phyloP scores from a whole-genome alignment of 2,888 invertebrate genomes.

The Andrena hattorfiana region DNA sequence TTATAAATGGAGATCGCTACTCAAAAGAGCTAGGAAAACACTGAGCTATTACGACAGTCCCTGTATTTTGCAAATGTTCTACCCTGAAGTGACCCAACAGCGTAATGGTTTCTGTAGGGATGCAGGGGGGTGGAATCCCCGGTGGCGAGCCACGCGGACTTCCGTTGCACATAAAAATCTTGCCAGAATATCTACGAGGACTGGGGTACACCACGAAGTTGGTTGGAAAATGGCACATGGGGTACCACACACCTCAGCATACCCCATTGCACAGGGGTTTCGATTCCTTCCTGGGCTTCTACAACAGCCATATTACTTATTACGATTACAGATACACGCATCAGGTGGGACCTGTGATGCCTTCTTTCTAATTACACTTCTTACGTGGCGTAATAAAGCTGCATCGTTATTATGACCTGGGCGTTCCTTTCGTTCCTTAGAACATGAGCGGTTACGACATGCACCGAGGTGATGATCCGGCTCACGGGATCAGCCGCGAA shows the following conservation, averaged over 20 bases:
- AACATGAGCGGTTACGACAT: slow-evolving; percentile 86
- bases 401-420: neutral
- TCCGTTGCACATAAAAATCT: slow-evolving; percentile 85
- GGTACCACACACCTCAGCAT: slow-evolving; percentile 87
- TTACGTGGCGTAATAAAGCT: neutral
- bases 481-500: slow-evolving; percentile 84
- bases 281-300: slow-evolving; percentile 93
- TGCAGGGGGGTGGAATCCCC: slow-evolving; percentile 86
- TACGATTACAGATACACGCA: slow-evolving; percentile 88
- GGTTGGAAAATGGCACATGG: slow-evolving; percentile 88
- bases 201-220: slow-evolving; percentile 86
- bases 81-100: neutral
- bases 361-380: neutral
- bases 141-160: slow-evolving; percentile 87
- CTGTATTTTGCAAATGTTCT: neutral
- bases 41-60: no score
- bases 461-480: slow-evolving; percentile 85
- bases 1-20: no score
- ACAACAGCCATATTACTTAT: slow-evolving; percentile 94
- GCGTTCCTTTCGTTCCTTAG: slow-evolving; percentile 63
- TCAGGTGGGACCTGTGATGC: slow-evolving; percentile 47
- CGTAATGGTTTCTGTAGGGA: slow-evolving; percentile 80
- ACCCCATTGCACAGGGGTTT: slow-evolving; percentile 92
- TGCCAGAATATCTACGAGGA: slow-evolving; percentile 86
- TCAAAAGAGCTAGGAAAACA: no score